phyloP scores from a whole-genome alignment of 2,888 invertebrate species.

The Yponomeuta evonymella region DNA sequence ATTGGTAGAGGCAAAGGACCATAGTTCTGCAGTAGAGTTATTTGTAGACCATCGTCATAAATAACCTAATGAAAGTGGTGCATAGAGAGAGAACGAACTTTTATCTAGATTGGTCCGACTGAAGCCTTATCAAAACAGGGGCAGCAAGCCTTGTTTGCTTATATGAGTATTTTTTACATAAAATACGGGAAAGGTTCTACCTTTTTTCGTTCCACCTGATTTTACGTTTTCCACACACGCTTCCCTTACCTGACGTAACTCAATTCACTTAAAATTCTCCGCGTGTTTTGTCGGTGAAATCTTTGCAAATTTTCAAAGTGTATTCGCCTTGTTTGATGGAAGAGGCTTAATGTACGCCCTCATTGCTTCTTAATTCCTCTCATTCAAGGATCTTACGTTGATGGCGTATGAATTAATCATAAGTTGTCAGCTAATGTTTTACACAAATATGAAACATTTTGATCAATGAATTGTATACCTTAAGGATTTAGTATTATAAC shows the following conservation, averaged over 20 bases:
- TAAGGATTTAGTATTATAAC: not conserved
- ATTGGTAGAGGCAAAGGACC: too few species aligned
- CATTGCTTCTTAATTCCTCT: not conserved
- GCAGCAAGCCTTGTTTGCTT: not conserved
- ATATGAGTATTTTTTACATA: not conserved
- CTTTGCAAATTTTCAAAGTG: not conserved
- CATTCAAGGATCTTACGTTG: not conserved
- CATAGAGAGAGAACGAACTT: not conserved
- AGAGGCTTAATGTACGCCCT: not conserved
- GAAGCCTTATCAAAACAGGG: conserved; percentile 2
- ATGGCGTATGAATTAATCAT: conserved; percentile 7
- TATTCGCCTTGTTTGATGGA: not conserved
- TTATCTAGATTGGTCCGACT: not conserved
- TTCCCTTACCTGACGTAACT: not conserved
- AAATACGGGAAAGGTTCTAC: not conserved
- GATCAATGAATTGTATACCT: not conserved
- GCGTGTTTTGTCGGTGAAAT: not conserved
- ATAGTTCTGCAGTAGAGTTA: too few species aligned
- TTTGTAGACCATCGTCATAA: not conserved
- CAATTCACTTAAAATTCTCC: not conserved
- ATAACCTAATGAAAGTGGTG: not conserved
- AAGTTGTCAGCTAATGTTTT: not conserved
- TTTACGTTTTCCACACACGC: not conserved
- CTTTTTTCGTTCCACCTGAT: not conserved
- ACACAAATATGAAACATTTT: not conserved